Evolutionary conservation across 2,797 vertebrate genomes (phyloP).

Genomic region (Anas acuta): DNA sequence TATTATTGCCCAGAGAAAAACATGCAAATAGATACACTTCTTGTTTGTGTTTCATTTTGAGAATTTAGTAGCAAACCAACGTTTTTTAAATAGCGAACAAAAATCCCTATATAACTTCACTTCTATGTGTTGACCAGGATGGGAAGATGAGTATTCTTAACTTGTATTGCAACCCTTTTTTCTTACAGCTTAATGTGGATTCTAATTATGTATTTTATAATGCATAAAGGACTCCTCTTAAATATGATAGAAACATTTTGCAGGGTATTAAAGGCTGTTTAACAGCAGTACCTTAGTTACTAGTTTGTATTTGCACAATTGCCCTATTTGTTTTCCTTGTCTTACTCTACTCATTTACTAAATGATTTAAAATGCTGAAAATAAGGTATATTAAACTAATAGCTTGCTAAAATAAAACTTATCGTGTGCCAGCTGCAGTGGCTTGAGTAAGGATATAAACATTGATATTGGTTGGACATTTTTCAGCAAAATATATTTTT

Average conservation of each 20-base stretch:
- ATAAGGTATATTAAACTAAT: not conserved
- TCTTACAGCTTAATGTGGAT: not conserved
- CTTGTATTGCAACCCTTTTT: not conserved
- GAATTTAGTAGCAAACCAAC: not conserved
- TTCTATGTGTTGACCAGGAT: not conserved
- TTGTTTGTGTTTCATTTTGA: not conserved
- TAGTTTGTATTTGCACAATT: not conserved
- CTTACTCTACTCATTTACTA: not conserved
- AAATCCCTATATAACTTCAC: not conserved
- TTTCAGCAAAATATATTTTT: not conserved
- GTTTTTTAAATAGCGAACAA: not conserved
- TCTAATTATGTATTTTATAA: not conserved
- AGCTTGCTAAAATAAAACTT: not conserved
- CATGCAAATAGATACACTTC: not conserved
- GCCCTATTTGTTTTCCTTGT: not conserved
- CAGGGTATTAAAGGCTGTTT: not conserved
- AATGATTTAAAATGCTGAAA: not conserved
- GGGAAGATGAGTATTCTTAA: not conserved
- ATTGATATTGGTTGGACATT: not conserved
- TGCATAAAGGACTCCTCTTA: not conserved
- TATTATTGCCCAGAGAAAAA: not conserved
- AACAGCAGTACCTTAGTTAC: not conserved
- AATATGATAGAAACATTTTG: not conserved
- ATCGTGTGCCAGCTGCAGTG: not conserved
- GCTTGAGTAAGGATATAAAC: not conserved